These are phyloP conservation scores for Netelia inedita DNA, from an alignment of 2,888 invertebrate species.

Conservation along the genomic window DNA sequence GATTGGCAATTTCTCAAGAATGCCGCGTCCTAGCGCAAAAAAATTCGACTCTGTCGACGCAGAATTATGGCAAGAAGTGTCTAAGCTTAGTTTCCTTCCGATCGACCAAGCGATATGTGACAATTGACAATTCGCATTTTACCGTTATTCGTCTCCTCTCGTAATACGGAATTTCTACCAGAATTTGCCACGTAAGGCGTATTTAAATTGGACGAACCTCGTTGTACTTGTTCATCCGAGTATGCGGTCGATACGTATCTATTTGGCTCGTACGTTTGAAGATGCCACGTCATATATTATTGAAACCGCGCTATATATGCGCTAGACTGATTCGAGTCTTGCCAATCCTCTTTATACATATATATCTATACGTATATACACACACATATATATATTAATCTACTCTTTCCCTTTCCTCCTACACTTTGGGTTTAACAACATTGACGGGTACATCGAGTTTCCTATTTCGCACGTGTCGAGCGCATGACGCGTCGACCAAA, in stretches of 20 bases:
- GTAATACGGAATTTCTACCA: not conserved
- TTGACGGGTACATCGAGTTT: conserved; percentile 24
- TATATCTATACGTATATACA: not conserved
- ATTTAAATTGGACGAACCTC: not conserved
- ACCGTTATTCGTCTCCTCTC: too few relatives aligned
- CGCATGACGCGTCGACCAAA: conserved; percentile 36
- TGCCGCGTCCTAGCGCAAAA: too few relatives aligned
- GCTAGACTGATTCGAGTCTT: conserved; percentile 12
- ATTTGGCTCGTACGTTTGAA: conserved; percentile 13
- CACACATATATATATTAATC: not conserved
- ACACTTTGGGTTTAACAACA: conserved; percentile 1
- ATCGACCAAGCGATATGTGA: too few relatives aligned
- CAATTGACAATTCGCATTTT: too few relatives aligned
- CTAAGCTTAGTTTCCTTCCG: too few relatives aligned
- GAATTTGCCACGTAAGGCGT: not conserved
- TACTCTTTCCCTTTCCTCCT: not conserved
- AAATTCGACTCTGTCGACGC: too few relatives aligned
- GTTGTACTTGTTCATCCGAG: not conserved
- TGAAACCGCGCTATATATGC: not conserved
- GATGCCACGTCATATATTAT: conserved; percentile 25
- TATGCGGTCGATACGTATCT: conserved; percentile 17
- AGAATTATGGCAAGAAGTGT: too few relatives aligned
- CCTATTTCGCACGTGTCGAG: conserved; percentile 57
- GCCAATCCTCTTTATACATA: not conserved
- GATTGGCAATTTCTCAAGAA: too few relatives aligned